These are phyloP conservation scores for Anser brachyrhynchus DNA, from an alignment of 2,113 vertebrate species.

Conservation along the genomic window DNA sequence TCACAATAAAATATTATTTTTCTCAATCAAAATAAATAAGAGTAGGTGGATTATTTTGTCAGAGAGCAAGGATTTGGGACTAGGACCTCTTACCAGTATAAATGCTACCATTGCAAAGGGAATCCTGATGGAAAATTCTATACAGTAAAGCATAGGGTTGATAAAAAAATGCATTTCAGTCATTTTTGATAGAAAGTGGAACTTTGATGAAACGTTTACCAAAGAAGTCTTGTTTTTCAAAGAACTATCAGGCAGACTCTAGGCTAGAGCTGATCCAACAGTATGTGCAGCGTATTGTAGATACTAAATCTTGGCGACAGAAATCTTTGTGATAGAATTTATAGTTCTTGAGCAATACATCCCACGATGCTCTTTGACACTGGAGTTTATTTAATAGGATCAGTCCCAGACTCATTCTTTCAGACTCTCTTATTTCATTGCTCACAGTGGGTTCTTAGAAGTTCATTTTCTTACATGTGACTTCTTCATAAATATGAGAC, in stretches of 20 bases:
- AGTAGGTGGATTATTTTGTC: not conserved
- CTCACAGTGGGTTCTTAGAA: conserved; percentile 59
- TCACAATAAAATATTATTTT: not conserved
- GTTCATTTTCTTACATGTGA: conserved; percentile 56
- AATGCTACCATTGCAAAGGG: not conserved
- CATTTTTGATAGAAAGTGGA: not conserved
- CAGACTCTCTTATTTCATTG: conserved; percentile 60
- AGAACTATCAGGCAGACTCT: not conserved
- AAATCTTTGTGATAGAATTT: conserved; percentile 45
- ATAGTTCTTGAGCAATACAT: conserved; percentile 52
- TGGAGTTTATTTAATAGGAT: conserved; percentile 57
- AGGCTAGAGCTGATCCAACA: conserved; percentile 7
- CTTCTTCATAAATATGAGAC: conserved; percentile 59
- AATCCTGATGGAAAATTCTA: not conserved
- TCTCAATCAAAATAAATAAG: not conserved
- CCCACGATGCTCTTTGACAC: conserved; percentile 31
- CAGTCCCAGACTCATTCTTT: conserved; percentile 41
- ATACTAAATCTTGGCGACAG: not conserved
- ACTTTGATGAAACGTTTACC: not conserved
- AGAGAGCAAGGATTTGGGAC: not conserved
- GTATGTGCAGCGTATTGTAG: not conserved
- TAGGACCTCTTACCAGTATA: not conserved
- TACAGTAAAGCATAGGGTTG: not conserved
- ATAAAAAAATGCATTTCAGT: not conserved
- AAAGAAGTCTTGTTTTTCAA: not conserved